Base-by-base conservation (phyloP, 2,797 vertebrate genomes). In the Glossophaga mutica region DNA sequence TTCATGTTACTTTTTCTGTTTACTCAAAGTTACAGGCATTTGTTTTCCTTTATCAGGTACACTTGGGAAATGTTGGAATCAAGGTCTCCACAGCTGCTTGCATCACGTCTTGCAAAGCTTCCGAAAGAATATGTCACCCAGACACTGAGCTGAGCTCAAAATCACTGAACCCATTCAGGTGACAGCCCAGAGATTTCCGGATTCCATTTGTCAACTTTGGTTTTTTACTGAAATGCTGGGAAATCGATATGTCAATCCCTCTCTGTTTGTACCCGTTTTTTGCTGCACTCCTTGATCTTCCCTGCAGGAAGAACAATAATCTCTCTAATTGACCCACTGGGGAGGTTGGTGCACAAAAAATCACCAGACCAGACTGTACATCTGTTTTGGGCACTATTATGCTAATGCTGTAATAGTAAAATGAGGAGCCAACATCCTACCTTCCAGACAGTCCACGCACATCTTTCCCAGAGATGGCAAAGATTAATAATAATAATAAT, bases 301-400 rank as follows among this genome's bases (percentile, higher is more conserved):
- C 99, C 99, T 99, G 99, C 98, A 99, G 99, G 99, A 99, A 99
- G 99, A 99, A 99, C 99, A 99, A 99, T 99, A 99, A 99, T 99
- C 99, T 99, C 99, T 99, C 99, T 99, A 99, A 99, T 99, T 99
- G 99, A 99, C 99, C 99, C 99, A 99, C 99, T 99, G 99, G 99
- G 99, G 99, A 99, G 99, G 99, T 98, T 98, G 97, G 98, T 98
- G 98, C 98, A 98, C 98, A 96, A 98, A 98, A 99, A 98, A 98
- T 98, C 96, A 97, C 98, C 98, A 98, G 99, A 98, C 94, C 98
- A 98, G 99, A 98, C 99, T 98, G 98, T 99, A 99, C 99, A 99
- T 99, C 99, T 99, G 99, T 98, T 99, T 99, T 98, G 98, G 97
- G 97, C 98, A 98, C 99, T 98, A 98, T 98, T 99, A 99, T 99